These are phyloP conservation scores for Cynopterus brachyotis DNA, from an alignment of 2,113 vertebrate genomes.

Conservation along the genomic window DNA sequence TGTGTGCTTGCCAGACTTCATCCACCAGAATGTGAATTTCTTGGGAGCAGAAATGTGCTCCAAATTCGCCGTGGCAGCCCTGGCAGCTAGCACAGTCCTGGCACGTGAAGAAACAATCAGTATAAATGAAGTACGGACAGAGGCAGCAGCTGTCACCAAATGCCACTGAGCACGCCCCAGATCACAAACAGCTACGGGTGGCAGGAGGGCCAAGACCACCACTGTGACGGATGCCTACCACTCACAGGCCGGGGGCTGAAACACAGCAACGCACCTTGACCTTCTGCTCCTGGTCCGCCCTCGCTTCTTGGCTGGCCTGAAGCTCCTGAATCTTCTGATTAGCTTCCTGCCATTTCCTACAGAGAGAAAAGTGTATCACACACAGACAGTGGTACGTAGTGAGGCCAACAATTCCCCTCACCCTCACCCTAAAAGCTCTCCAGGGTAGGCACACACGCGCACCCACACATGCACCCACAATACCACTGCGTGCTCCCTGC, in stretches of 20 bases:
- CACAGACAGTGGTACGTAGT: background rate
- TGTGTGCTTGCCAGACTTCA: accelerated
- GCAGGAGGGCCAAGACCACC: background rate
- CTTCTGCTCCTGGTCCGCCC: constrained; percentile 90
- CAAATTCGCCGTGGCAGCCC: accelerated
- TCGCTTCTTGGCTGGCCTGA: constrained; percentile 87
- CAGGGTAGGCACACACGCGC: background rate
- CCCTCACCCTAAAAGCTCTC: background rate
- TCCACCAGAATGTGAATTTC: background rate
- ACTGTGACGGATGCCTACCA: accelerated
- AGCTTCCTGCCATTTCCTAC: constrained; percentile 92
- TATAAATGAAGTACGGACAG: accelerated
- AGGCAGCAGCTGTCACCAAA: background rate
- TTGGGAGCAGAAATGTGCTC: background rate
- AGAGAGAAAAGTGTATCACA: background rate
- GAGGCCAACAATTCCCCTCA: background rate
- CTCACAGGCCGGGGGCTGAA: accelerated
- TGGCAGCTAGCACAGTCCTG: background rate
- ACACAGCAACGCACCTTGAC: constrained; percentile 87
- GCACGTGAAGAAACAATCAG: background rate
- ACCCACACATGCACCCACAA: accelerated
- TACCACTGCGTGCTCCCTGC: too few species aligned
- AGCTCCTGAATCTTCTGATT: constrained; percentile 88
- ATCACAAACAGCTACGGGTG: background rate
- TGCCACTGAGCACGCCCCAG: accelerated